Evolutionary conservation across 2,888 invertebrate species (phyloP).

Genomic region (Scrobipalpa costella): DNA sequence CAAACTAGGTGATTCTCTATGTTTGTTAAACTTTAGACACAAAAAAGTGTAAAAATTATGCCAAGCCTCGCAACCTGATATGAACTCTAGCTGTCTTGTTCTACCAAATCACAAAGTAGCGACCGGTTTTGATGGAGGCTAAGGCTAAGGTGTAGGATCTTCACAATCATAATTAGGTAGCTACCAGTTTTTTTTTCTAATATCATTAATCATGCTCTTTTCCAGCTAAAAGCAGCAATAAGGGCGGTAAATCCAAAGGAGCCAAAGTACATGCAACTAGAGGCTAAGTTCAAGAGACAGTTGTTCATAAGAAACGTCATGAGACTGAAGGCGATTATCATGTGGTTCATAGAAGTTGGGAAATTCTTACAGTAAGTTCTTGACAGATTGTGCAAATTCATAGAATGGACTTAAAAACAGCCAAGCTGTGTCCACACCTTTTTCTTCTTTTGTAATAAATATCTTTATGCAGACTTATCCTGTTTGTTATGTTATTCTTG

Average conservation of each 20-base stretch:
- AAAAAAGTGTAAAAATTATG: not conserved
- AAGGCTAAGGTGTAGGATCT: too few species aligned
- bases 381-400: not conserved
- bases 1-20: too few species aligned
- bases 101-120: too few species aligned
- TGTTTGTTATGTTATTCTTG: not conserved
- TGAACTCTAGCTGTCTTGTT: too few species aligned
- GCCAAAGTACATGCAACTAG: slow-evolving; percentile 96
- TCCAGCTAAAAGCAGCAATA: slow-evolving; percentile 91
- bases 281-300: slow-evolving; percentile 97
- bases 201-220: slow-evolving; percentile 19
- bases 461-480: not conserved
- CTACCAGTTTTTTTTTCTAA: not conserved
- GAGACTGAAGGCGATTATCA: slow-evolving; percentile 93
- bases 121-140: too few species aligned
- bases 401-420: too few species aligned
- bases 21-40: too few species aligned
- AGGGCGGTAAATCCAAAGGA: slow-evolving; percentile 97
- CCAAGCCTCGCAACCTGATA: not conserved
- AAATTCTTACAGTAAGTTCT: slow-evolving; percentile 93
- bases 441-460: too few species aligned
- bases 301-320: slow-evolving; percentile 96
- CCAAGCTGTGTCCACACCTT: too few species aligned
- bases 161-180: too few species aligned
- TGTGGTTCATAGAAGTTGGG: slow-evolving; percentile 93